A percentile compares a stretch with the other conserved stretches of the same genome.
These are phyloP conservation scores for Manacus vitellinus DNA, from an alignment of 2,113 vertebrate genomes.

Conservation along the genomic window DNA sequence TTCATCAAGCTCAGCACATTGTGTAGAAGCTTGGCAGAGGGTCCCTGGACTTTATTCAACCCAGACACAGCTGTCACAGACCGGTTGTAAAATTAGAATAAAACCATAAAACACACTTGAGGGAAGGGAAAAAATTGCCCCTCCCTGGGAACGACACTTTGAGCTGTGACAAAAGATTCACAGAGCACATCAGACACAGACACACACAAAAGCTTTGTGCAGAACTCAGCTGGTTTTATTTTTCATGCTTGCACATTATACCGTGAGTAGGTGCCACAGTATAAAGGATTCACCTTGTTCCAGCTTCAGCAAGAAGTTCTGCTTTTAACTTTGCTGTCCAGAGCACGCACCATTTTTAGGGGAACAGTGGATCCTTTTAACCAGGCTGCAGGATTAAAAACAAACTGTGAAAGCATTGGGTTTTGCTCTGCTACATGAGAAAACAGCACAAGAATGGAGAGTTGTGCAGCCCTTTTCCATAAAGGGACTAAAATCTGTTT, in stretches of 20 bases:
- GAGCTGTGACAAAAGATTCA: constrained; percentile 23
- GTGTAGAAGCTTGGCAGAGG: constrained; percentile 46
- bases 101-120: constrained; percentile 38
- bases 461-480: not conserved
- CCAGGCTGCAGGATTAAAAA: not conserved
- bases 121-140: not conserved
- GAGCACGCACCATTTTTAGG: not conserved
- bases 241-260: not conserved
- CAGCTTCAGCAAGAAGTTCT: not conserved
- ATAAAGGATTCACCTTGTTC: constrained; percentile 13
- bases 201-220: not conserved
- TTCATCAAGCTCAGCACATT: constrained; percentile 60
- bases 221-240: not conserved
- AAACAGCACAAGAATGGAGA: not conserved
- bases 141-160: not conserved
- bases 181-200: not conserved
- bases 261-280: not conserved
- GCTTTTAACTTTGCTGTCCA: not conserved
- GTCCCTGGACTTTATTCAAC: constrained; percentile 43
- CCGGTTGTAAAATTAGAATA: constrained; percentile 53
- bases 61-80: constrained; percentile 57
- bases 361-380: not conserved
- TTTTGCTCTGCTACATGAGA: not conserved
- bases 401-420: not conserved
- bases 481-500: not conserved